Evolutionary conservation across 2,888 invertebrate genomes (phyloP).

Genomic region (Pollenia labialis): DNA sequence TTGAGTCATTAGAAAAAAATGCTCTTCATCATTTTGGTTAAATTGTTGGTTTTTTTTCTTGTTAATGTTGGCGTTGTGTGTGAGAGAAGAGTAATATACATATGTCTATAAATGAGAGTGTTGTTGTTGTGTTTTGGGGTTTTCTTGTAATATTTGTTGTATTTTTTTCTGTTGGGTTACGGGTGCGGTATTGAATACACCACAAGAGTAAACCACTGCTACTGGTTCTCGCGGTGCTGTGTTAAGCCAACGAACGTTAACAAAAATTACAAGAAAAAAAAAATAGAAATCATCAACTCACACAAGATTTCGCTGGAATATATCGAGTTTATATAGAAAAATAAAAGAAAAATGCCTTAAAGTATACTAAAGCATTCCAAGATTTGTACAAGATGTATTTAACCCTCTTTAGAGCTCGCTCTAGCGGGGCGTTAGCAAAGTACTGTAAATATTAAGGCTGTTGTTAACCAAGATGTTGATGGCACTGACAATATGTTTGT

Average conservation of each 20-base stretch:
- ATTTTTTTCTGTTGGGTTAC: conserved; percentile 75
- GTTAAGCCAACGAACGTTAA: conserved; percentile 80
- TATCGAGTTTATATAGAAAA: conserved; percentile 7
- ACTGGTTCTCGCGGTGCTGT: conserved; percentile 84
- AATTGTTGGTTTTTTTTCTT: conserved; percentile 10
- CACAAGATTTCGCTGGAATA: conserved; percentile 49
- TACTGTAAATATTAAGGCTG: conserved; percentile 58
- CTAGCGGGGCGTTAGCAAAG: conserved; percentile 67
- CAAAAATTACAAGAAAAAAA: conserved; percentile 72
- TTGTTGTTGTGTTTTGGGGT: conserved; percentile 64
- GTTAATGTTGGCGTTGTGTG: not conserved
- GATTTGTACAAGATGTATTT: conserved; percentile 25
- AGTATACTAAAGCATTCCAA: conserved; percentile 33
- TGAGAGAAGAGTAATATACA: not conserved
- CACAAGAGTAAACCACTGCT: conserved; percentile 84
- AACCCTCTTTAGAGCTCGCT: not conserved
- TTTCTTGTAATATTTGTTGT: conserved; percentile 71
- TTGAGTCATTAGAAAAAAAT: conserved; percentile 66
- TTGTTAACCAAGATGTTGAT: conserved; percentile 74
- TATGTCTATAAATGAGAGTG: not conserved
- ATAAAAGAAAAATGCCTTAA: conserved; percentile 16
- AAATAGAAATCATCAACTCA: conserved; percentile 67
- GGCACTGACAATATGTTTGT: conserved; percentile 74
- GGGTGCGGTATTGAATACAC: conserved; percentile 78
- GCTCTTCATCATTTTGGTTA: conserved; percentile 53